Evolutionary conservation across 64 coral and sea anemone genomes (phyloP).

Genomic region (Montipora sp.): DNA sequence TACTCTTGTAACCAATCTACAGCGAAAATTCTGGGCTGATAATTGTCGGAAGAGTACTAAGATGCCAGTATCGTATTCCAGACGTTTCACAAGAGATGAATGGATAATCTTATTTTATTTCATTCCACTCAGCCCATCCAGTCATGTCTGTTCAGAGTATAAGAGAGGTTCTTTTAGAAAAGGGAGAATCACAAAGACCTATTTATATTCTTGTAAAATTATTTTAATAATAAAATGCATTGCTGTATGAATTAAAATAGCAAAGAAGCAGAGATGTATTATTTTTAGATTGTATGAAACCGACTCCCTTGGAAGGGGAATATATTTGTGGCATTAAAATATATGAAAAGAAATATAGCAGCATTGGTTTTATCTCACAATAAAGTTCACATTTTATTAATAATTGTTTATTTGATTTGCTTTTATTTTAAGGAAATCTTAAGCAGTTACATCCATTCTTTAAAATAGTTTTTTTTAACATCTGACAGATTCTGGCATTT

Average conservation of each 20-base stretch:
- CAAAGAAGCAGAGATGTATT: conserved; percentile 35
- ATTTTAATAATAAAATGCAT: conserved; percentile 35
- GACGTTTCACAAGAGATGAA: background rate
- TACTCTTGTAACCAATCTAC: background rate
- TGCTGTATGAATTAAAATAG: conserved; percentile 11
- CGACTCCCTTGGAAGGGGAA: background rate
- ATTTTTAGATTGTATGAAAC: conserved; percentile 13
- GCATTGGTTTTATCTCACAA: background rate
- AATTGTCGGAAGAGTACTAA: background rate
- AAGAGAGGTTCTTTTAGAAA: background rate
- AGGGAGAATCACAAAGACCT: background rate
- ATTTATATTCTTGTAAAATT: conserved; percentile 54
- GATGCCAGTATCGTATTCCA: too few relatives aligned
- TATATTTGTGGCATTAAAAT: conserved; percentile 45
- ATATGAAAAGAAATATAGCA: background rate
- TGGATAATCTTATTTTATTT: background rate
- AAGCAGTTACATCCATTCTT: too few relatives aligned
- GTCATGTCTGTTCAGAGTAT: conserved; percentile 21
- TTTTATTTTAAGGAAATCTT: too few relatives aligned
- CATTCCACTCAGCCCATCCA: background rate
- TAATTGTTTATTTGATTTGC: too few relatives aligned
- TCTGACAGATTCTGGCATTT: too few relatives aligned
- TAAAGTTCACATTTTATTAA: background rate
- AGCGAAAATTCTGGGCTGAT: background rate
- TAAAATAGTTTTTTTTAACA: too few relatives aligned